Percentiles rank a stretch among this genome's conserved stretches.
Evolutionary conservation across 1,140 invertebrate species (phyloP).

Genomic region (Drosophila guanche): DNA sequence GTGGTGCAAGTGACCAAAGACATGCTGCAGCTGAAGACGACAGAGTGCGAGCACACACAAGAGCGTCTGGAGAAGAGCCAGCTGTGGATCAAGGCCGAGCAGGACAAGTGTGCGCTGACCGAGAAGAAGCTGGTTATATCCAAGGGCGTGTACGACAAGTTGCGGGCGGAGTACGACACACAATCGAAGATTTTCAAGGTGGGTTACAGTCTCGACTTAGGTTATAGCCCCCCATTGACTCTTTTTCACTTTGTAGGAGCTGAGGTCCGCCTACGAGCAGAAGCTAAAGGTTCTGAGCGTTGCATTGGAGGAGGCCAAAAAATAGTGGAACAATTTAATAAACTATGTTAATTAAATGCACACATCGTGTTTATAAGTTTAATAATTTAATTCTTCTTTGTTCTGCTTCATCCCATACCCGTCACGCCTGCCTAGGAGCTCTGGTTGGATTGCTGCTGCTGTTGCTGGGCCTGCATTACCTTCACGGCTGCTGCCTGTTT

Average conservation of each 20-base stretch:
- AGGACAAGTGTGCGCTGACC: constrained; percentile 87
- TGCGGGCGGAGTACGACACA: constrained; percentile 90
- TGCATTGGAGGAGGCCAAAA: constrained; percentile 74
- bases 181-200: constrained; percentile 89
- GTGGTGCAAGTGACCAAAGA: constrained; percentile 91
- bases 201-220: not conserved
- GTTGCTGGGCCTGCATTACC: constrained; percentile 67
- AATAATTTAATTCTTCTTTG: constrained; percentile 71
- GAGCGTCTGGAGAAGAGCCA: constrained; percentile 89
- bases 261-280: constrained; percentile 75
- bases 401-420: constrained; percentile 11
- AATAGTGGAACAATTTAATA: constrained; percentile 74
- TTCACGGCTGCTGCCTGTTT: constrained; percentile 84
- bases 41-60: constrained; percentile 90
- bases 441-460: constrained; percentile 46
- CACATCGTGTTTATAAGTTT: constrained; percentile 63
- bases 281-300: constrained; percentile 70
- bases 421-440: constrained; percentile 31
- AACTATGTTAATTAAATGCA: constrained; percentile 77
- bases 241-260: constrained; percentile 46
- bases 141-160: constrained; percentile 88
- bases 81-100: constrained; percentile 87
- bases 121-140: constrained; percentile 88
- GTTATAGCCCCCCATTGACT: not conserved
- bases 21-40: constrained; percentile 89